Percentiles rank a stretch among this genome's conserved stretches.
Evolutionary conservation across 2,113 vertebrate species (phyloP).

Genomic region (Nothoprocta perdicaria): DNA sequence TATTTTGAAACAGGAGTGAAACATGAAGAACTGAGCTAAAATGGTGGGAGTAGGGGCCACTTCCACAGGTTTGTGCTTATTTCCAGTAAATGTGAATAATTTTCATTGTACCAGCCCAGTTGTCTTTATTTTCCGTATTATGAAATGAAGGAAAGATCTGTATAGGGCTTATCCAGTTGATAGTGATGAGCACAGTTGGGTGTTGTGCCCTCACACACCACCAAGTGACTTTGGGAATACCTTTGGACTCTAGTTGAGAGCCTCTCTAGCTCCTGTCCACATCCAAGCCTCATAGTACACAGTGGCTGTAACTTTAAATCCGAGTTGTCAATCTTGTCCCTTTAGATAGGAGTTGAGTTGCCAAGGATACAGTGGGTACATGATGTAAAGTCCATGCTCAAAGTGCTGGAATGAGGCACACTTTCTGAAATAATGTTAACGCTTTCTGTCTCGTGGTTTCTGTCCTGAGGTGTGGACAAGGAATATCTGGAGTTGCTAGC

Average conservation of each 20-base stretch:
- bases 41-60: not conserved
- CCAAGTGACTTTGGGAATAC: not conserved
- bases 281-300: not conserved
- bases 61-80: not conserved
- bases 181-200: not conserved
- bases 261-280: not conserved
- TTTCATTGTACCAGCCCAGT: not conserved
- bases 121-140: not conserved
- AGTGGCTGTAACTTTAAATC: constrained; percentile 50
- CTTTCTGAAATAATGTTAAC: constrained; percentile 35
- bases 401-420: constrained; percentile 30
- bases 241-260: not conserved
- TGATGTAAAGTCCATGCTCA: constrained; percentile 54
- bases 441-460: not conserved
- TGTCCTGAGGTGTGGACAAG: not conserved
- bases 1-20: not conserved
- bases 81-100: not conserved
- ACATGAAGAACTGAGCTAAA: not conserved
- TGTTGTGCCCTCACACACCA: not conserved
- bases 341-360: constrained; percentile 52
- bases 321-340: constrained; percentile 43
- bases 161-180: not conserved
- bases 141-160: not conserved
- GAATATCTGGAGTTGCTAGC: not conserved
- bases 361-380: constrained; percentile 54